Evolutionary conservation across 2,888 invertebrate species (phyloP).

Genomic region (Caenorhabditis auriculariae): DNA sequence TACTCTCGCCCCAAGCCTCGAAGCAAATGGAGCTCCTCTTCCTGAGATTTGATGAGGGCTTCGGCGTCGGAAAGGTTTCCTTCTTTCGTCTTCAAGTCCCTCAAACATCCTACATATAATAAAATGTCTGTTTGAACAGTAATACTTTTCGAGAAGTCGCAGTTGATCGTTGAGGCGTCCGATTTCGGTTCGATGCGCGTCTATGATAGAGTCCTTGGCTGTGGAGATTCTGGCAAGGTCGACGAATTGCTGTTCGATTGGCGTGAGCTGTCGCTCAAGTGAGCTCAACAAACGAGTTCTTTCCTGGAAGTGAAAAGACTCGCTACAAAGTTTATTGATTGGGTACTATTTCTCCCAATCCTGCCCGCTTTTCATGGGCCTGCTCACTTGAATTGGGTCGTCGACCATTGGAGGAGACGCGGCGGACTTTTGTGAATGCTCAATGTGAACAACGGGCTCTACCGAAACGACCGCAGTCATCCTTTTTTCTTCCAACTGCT

Average conservation of each 20-base stretch:
- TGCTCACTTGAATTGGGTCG: too few species aligned
- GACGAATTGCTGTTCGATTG: constrained; percentile 54
- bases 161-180: constrained; percentile 27
- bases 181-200: constrained; percentile 48
- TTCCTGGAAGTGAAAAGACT: constrained; percentile 6
- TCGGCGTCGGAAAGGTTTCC: constrained; percentile 16
- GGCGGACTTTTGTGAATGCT: too few species aligned
- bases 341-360: too few species aligned
- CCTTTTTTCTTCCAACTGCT: too few species aligned
- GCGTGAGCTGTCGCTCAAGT: constrained; percentile 23
- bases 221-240: constrained; percentile 54
- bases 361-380: too few species aligned
- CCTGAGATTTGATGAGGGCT: constrained; percentile 21
- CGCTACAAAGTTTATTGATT: background rate
- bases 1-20: constrained; percentile 33
- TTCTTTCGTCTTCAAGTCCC: constrained; percentile 16
- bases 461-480: too few species aligned
- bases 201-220: constrained; percentile 55
- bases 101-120: constrained; percentile 8
- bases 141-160: constrained; percentile 23
- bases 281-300: constrained; percentile 12
- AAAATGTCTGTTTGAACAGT: background rate
- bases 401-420: too few species aligned
- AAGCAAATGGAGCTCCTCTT: constrained; percentile 43
- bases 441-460: too few species aligned